Evolutionary conservation across 2,113 vertebrate genomes (phyloP), one percentile per base, ranked within the genome.

Genomic region (Sylvietta virens): DNA sequence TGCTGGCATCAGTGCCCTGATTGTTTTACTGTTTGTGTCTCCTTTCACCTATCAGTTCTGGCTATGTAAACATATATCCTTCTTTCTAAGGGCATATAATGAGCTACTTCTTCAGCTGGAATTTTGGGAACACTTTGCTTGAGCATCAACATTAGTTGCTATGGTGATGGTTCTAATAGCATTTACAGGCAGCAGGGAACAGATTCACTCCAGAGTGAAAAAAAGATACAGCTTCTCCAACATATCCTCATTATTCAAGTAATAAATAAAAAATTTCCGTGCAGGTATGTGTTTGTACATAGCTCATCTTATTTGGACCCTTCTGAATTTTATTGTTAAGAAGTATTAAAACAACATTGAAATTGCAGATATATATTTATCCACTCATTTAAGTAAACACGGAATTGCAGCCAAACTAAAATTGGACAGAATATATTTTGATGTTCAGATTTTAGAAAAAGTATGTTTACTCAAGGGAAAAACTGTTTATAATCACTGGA

Each of bases 131-230:
- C 83, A 69, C 31, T 88, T 73, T 48, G 76, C 57, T 81, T 57
- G 44, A 92, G 42, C 50, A 90, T 50, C 50, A 39, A 89, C 58
- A 91, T 97, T 95, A 94, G 96, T 96, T 95, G 78, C 95, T 86
- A 93, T 95, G 90, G 91, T 77, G 78, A 95, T 82, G 6, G 13
- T 73, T 91, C 62, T 82, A 95, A 88, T 40, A 86, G 65, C 81
- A 62, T 53, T 82, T 92, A 80, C 16, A 85, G 78, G 70, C 77
- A 91, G 47, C 58, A 87, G 54, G 61, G 81, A 95, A 89, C 14
- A 65, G 70, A 92, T 70, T 82, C 50, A 79, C 13, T 90, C 30
- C 58, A 79, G 31, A 85, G 30, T 8, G 33, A 64, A 83, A 65
- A 86, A 67, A 57, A 62, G 8, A 71, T 31, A 40, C 8, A 47